Percentiles rank a stretch among this genome's conserved stretches.
phyloP scores from a whole-genome alignment of 2,113 vertebrate genomes.

The Vulpes vulpes region DNA sequence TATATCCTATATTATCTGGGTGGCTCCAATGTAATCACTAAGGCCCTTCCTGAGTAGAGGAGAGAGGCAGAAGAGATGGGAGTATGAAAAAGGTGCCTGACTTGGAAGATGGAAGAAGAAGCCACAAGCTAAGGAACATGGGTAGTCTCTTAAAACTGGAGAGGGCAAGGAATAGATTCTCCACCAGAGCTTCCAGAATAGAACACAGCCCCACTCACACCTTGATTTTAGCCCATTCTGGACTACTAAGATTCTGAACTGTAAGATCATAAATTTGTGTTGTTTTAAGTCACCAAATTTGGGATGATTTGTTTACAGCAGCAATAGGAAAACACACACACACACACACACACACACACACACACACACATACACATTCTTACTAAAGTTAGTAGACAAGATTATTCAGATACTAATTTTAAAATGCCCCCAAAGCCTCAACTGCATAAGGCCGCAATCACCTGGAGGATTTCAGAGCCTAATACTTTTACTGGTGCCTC shows the following conservation, averaged over 20 bases:
- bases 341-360: background rate
- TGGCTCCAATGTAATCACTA: background rate
- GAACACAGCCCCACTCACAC: background rate
- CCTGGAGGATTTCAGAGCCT: constrained; percentile 20
- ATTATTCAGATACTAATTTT: background rate
- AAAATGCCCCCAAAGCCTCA: constrained; percentile 32
- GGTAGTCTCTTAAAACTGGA: background rate
- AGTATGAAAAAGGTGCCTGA: rapidly evolving
- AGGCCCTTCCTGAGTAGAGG: background rate
- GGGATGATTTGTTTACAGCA: background rate
- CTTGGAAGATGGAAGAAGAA: background rate
- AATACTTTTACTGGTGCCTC: background rate
- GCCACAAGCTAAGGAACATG: background rate
- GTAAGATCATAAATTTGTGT: background rate
- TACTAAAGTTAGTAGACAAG: background rate
- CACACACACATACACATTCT: background rate
- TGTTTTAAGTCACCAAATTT: background rate
- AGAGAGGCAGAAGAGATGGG: background rate
- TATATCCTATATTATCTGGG: background rate
- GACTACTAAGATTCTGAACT: background rate
- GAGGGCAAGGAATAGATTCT: too few relatives aligned
- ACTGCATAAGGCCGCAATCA: background rate
- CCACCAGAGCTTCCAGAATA: background rate
- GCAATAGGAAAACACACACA: background rate
- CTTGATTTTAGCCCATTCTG: background rate